Evolutionary conservation across 2,113 vertebrate genomes (phyloP).

Genomic region (Carlito syrichta): DNA sequence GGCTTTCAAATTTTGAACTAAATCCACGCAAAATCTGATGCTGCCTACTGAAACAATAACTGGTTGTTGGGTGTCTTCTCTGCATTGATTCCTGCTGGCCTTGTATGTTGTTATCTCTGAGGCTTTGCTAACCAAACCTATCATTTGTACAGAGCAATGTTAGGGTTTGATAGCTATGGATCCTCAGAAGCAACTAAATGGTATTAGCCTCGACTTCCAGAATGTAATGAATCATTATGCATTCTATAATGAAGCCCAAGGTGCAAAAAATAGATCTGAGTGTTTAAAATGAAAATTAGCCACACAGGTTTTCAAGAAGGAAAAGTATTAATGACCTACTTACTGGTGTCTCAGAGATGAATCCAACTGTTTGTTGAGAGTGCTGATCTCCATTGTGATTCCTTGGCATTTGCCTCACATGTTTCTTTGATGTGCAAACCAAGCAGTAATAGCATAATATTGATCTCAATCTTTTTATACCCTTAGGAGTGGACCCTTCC

Average conservation of each 20-base stretch:
- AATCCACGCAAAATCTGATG: neutral
- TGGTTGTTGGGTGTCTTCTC: neutral
- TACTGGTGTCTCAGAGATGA: constrained; percentile 37
- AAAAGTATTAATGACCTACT: constrained; percentile 39
- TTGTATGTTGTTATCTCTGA: neutral
- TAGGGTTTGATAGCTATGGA: neutral
- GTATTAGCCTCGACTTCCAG: constrained; percentile 31
- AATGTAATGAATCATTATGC: constrained; percentile 2
- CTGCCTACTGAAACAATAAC: neutral
- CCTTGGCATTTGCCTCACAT: constrained; percentile 39
- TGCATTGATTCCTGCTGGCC: neutral
- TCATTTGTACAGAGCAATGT: constrained; percentile 43
- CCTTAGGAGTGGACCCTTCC: neutral
- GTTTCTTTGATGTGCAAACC: constrained; percentile 36
- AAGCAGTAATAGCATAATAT: neutral
- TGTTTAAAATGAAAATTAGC: constrained; percentile 53
- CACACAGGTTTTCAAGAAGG: constrained; percentile 21
- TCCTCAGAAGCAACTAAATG: constrained; percentile 38
- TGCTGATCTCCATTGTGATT: neutral
- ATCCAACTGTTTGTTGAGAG: neutral
- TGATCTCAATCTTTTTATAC: constrained; percentile 14
- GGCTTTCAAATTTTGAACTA: neutral
- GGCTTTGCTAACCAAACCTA: constrained; percentile 26
- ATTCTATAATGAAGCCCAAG: constrained; percentile 10
- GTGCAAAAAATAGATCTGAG: constrained; percentile 21